Percentiles rank a stretch among this genome's conserved stretches.
These are phyloP conservation scores for Oryzias melastigma DNA, from an alignment of 2,113 vertebrate genomes.

Conservation along the genomic window DNA sequence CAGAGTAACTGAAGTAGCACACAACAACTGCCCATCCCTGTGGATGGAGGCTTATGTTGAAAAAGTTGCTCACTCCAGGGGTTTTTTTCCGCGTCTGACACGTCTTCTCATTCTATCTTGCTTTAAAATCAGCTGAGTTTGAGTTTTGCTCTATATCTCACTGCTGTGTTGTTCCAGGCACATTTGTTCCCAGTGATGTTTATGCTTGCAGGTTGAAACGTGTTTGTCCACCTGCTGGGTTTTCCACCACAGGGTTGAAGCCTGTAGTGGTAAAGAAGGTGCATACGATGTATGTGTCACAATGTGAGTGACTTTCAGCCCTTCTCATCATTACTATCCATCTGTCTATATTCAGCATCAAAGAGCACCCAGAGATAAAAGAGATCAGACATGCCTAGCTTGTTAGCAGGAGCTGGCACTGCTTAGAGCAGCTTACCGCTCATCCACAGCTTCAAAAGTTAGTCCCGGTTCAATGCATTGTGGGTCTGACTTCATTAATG, in stretches of 20 bases:
- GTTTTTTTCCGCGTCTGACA: slow-evolving; percentile 30
- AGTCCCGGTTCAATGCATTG: slow-evolving; percentile 37
- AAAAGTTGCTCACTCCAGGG: slow-evolving; percentile 41
- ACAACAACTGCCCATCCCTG: slow-evolving; percentile 28
- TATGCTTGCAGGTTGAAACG: not conserved
- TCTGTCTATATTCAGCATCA: slow-evolving; percentile 32
- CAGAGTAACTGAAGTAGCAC: slow-evolving; percentile 36
- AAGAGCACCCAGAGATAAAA: slow-evolving; percentile 50
- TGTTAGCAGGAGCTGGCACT: slow-evolving; percentile 47
- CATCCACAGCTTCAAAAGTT: slow-evolving; percentile 34
- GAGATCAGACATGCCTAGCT: slow-evolving; percentile 19
- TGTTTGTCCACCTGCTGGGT: slow-evolving; percentile 18
- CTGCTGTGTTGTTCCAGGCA: slow-evolving; percentile 36
- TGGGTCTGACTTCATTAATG: slow-evolving; percentile 47
- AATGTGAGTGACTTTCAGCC: slow-evolving; percentile 19
- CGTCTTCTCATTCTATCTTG: slow-evolving; percentile 58
- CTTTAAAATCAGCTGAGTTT: slow-evolving; percentile 54
- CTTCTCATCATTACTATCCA: slow-evolving; percentile 13
- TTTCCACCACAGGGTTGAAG: slow-evolving; percentile 18
- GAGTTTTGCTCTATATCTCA: slow-evolving; percentile 58
- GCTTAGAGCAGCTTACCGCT: slow-evolving; percentile 42
- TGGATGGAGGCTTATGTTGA: slow-evolving; percentile 51
- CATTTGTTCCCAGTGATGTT: slow-evolving; percentile 24
- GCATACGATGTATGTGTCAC: not conserved
- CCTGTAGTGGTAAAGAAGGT: slow-evolving; percentile 6